phyloP scores from a whole-genome alignment of 1,140 invertebrate genomes.

The Uloborus diversus region DNA sequence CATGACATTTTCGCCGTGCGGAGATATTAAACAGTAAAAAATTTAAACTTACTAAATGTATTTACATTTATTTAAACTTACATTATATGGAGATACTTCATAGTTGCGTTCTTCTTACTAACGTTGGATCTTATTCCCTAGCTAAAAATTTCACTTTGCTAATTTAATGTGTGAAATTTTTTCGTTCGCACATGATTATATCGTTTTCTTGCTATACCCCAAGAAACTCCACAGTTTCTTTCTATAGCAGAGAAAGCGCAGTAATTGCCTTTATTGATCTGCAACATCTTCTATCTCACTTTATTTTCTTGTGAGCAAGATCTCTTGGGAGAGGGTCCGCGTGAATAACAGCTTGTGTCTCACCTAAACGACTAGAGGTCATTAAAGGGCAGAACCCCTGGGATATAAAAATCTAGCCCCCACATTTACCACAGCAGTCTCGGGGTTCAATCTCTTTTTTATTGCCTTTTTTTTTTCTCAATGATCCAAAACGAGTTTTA shows the following conservation, averaged over 20 bases:
- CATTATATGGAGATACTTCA: too few relatives aligned
- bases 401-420: slow-evolving; percentile 31
- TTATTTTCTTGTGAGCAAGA: slow-evolving; percentile 11
- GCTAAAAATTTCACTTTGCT: too few relatives aligned
- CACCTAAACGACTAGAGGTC: slow-evolving; percentile 33
- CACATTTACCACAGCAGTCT: slow-evolving; percentile 10
- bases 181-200: too few relatives aligned
- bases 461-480: slow-evolving; percentile 35
- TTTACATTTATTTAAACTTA: too few relatives aligned
- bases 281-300: slow-evolving; percentile 10
- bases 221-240: background rate
- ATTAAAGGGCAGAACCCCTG: slow-evolving; percentile 19
- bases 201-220: too few relatives aligned
- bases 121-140: too few relatives aligned
- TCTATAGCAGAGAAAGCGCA: background rate
- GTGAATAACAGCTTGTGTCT: slow-evolving; percentile 22
- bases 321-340: background rate
- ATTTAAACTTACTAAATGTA: too few relatives aligned
- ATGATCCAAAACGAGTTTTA: slow-evolving; percentile 19
- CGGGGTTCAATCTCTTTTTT: slow-evolving; percentile 19
- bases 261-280: slow-evolving; percentile 44
- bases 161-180: too few relatives aligned
- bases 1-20: too few relatives aligned
- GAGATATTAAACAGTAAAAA: too few relatives aligned
- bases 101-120: too few relatives aligned